A percentile compares a stretch with the other conserved stretches of the same genome.
Evolutionary conservation across 2,888 invertebrate genomes (phyloP).

Genomic region (Cryptocephalus primarius): DNA sequence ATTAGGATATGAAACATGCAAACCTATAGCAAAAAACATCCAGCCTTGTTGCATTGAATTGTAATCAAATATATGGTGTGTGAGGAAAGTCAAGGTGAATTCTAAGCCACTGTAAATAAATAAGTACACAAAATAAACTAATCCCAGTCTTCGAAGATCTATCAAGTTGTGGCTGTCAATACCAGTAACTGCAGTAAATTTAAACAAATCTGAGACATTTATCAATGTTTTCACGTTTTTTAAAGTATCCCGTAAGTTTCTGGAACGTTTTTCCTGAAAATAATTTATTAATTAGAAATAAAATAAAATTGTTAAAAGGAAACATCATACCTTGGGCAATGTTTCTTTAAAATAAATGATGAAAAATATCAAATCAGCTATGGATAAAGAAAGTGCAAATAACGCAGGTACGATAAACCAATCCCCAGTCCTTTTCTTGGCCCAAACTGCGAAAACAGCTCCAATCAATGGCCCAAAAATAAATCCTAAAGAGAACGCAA

Average conservation of each 20-base stretch:
- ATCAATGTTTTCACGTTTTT: constrained; percentile 32
- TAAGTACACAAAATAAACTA: constrained; percentile 80
- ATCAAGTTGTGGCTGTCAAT: constrained; percentile 49
- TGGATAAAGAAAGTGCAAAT: constrained; percentile 61
- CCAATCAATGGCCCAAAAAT: constrained; percentile 93
- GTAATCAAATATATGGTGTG: constrained; percentile 83
- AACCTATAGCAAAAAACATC: constrained; percentile 92
- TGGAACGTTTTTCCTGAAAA: constrained; percentile 58
- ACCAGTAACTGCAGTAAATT: constrained; percentile 58
- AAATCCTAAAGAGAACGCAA: constrained; percentile 97
- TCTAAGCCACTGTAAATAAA: constrained; percentile 94
- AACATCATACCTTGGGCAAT: constrained; percentile 50
- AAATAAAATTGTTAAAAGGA: background rate
- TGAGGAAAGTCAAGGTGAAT: constrained; percentile 93
- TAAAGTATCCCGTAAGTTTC: constrained; percentile 47
- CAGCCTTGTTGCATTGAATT: constrained; percentile 94
- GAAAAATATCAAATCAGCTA: constrained; percentile 69
- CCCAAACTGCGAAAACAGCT: constrained; percentile 68
- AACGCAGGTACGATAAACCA: constrained; percentile 78
- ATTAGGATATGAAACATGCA: constrained; percentile 13
- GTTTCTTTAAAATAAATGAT: constrained; percentile 70
- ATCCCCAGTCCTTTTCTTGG: constrained; percentile 48
- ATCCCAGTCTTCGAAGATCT: constrained; percentile 56
- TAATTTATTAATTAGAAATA: background rate
- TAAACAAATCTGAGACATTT: constrained; percentile 39